Percentiles rank a stretch among this genome's conserved stretches.
Conservation (phyloP, 2,888 invertebrate species). For the Drosophila ezoana region DNA sequence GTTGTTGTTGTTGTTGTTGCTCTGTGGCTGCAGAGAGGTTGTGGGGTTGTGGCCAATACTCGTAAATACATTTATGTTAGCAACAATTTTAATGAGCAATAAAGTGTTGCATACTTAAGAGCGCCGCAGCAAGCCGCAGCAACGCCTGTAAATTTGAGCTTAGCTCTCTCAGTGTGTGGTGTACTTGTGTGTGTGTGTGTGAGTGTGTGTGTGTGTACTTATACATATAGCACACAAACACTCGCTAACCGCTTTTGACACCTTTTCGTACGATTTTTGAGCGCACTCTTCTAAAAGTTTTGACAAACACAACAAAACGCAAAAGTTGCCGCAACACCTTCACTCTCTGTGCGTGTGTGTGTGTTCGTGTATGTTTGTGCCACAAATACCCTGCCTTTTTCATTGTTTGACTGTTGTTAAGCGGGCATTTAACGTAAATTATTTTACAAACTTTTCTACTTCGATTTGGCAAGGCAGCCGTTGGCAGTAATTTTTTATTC, state of each 20-base stretch:
- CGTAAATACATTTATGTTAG: constrained; percentile 50
- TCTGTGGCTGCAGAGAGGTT: neutral
- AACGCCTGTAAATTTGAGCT: constrained; percentile 44
- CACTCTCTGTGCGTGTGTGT: constrained; percentile 2
- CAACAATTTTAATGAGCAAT: constrained; percentile 71
- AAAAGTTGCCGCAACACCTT: constrained; percentile 19
- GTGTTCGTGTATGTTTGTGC: neutral
- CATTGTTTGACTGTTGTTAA: constrained; percentile 63
- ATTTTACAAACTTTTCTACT: constrained; percentile 53
- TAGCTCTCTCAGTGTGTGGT: neutral
- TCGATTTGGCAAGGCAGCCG: constrained; percentile 15
- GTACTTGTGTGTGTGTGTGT: neutral
- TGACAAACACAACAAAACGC: constrained; percentile 14
- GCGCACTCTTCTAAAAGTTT: constrained; percentile 26
- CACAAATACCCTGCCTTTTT: constrained; percentile 16
- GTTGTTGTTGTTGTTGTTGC: neutral
- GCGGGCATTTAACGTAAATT: constrained; percentile 64
- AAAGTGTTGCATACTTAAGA: constrained; percentile 72
- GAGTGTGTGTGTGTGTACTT: constrained; percentile 4
- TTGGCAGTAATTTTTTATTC: constrained; percentile 1
- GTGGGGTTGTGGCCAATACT: constrained; percentile 12
- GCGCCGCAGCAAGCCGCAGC: constrained; percentile 33
- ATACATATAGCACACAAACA: constrained; percentile 12
- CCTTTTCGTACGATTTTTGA: constrained; percentile 22
- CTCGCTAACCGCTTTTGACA: constrained; percentile 32